Base-by-base conservation (phyloP, 2,113 vertebrate genomes). In the Lynx canadensis region DNA sequence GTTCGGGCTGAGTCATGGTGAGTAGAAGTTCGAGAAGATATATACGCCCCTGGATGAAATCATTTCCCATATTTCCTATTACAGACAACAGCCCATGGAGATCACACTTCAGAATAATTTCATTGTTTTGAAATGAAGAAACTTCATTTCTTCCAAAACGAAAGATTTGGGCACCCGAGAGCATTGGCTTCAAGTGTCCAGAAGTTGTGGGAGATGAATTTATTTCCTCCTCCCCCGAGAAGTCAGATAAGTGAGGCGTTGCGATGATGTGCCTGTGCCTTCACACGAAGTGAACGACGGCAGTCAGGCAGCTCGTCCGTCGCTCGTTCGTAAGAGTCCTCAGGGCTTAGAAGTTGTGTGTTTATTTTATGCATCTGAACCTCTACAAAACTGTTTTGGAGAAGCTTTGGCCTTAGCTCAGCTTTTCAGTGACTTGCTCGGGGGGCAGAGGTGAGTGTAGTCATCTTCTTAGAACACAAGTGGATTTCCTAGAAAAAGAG, bases 401-500 rank as follows among this genome's bases (percentile, higher is more conserved):
- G 50, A 84, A 69, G 36, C 68, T 95, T 82, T 95, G 89, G 79
- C 63, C 29, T 91, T 78, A 57, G 86, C 48, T 95, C 90, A 79
- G 83, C 60, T 86, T 96, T 91, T 94, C 92, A n/a, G 16, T 36
- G 88, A 89, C 73, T 91, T 87, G 48, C 73, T 79, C 48, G 2
- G 57, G 41, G 74, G 94, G 78, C 86, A 71, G 29, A 93, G 91
- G 78, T 95, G 45, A 41, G 96, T 60, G 86, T 63, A 66, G 76
- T 98, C 66, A 15, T 98, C 95, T 98, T 98, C 97, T 95, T 88
- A 97, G 98, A 98, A 98, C 0, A 27, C 87, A 92, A 95, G 63
- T 97, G 68, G 25, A 97, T 93, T 98, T 97, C 96, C 96, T 97
- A 98, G 98, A 98, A 98, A 98, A 97, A 97, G 82, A 97, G 80